Evolutionary conservation across 2,113 vertebrate genomes (phyloP).

Genomic region (Gasterosteus nipponicus): DNA sequence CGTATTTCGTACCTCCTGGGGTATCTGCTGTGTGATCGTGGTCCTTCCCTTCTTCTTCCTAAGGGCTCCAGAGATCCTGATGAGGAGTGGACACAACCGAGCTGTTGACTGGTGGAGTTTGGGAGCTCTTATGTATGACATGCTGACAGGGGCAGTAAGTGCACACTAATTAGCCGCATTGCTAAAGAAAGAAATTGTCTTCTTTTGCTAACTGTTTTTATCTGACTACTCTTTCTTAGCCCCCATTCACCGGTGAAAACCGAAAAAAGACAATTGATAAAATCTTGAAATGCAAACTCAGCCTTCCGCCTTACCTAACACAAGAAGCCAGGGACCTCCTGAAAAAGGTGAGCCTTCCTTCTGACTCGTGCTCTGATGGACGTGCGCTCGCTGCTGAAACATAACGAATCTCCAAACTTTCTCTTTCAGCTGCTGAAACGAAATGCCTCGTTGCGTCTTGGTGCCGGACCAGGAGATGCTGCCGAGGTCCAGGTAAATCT

Average conservation of each 20-base stretch:
- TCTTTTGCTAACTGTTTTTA: neutral
- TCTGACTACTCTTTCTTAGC: slow-evolving; percentile 74
- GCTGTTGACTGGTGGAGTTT: slow-evolving; percentile 99
- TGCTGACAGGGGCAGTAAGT: slow-evolving; percentile 99
- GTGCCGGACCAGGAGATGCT: slow-evolving; percentile 92
- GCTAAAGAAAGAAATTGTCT: neutral
- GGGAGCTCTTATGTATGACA: slow-evolving; percentile 98
- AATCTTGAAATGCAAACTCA: slow-evolving; percentile 99
- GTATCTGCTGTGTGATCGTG: neutral
- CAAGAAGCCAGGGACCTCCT: slow-evolving; percentile 99
- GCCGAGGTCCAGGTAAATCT: slow-evolving; percentile 91
- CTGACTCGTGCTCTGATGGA: fast-evolving
- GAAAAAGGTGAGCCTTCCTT: slow-evolving; percentile 87
- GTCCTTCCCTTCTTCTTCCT: neutral
- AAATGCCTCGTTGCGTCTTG: slow-evolving; percentile 93
- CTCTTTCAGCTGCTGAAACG: slow-evolving; percentile 93
- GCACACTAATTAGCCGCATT: slow-evolving; percentile 17
- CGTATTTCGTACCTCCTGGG: neutral
- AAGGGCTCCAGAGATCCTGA: slow-evolving; percentile 98
- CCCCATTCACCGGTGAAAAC: slow-evolving; percentile 97
- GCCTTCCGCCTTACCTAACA: slow-evolving; percentile 99
- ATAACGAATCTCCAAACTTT: neutral
- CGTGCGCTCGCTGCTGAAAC: neutral
- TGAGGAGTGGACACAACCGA: slow-evolving; percentile 97
- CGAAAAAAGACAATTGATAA: slow-evolving; percentile 99